Evolutionary conservation across 2,888 invertebrate species (phyloP).

Genomic region (Siphlonurus alternatus): DNA sequence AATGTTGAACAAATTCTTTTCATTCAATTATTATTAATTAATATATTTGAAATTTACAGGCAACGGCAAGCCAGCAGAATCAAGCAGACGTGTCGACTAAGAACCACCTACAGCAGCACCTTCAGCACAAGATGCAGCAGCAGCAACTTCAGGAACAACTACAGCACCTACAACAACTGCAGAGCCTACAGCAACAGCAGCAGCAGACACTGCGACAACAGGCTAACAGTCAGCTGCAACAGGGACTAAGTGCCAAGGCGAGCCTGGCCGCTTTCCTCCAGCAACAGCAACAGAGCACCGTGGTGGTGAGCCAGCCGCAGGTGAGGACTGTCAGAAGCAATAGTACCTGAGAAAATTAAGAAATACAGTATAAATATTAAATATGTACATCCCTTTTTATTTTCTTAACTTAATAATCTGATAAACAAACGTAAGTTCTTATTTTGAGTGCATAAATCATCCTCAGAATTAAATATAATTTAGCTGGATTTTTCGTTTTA

Average conservation of each 20-base stretch:
- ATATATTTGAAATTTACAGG: no score
- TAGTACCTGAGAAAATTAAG: no score
- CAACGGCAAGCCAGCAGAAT: not conserved
- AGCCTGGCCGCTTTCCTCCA: slow-evolving; percentile 31
- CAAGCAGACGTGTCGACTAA: not conserved
- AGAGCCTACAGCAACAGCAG: slow-evolving; percentile 18
- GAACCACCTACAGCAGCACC: slow-evolving; percentile 35
- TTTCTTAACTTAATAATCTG: no score
- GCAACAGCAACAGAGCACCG: slow-evolving; percentile 16
- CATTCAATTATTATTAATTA: no score
- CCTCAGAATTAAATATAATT: no score
- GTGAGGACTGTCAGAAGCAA: no score
- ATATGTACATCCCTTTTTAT: no score
- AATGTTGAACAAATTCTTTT: no score
- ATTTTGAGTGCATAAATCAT: no score
- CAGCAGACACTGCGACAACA: slow-evolving; percentile 34
- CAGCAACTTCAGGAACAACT: slow-evolving; percentile 27
- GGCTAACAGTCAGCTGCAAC: slow-evolving; percentile 22
- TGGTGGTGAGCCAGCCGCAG: not conserved
- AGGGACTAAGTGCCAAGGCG: slow-evolving; percentile 28
- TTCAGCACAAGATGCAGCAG: slow-evolving; percentile 53
- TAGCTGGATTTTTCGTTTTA: no score
- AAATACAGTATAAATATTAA: no score
- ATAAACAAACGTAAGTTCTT: no score
- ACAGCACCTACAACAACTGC: slow-evolving; percentile 24